These are phyloP conservation scores for Coregonus ussuriensis DNA, from an alignment of 2,797 vertebrate genomes.

Conservation along the genomic window DNA sequence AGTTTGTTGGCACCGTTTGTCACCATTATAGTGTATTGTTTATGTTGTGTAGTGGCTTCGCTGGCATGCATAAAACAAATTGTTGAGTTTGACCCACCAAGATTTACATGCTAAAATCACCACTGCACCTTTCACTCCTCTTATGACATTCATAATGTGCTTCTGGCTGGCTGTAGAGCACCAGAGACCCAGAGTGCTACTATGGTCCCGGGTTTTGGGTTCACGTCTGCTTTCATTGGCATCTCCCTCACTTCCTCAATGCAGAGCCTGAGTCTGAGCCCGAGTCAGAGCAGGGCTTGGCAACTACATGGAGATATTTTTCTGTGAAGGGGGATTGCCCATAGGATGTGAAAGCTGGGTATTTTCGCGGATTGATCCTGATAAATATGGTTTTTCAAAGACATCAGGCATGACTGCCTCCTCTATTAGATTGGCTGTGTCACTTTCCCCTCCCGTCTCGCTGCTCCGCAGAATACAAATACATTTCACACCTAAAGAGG, in stretches of 20 bases:
- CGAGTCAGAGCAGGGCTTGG: constrained; percentile 17
- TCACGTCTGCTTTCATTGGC: constrained; percentile 50
- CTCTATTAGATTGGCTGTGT: constrained; percentile 61
- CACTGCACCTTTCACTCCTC: constrained; percentile 23
- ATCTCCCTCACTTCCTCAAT: constrained; percentile 50
- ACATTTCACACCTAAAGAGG: constrained; percentile 69
- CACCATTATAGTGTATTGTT: too few species aligned
- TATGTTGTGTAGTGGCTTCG: too few species aligned
- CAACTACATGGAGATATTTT: constrained; percentile 46
- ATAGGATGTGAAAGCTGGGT: constrained; percentile 46
- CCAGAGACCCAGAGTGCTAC: constrained; percentile 31
- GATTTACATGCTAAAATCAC: too few species aligned
- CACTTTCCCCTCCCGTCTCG: constrained; percentile 43
- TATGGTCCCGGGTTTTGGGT: constrained; percentile 11
- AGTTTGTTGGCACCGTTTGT: too few species aligned
- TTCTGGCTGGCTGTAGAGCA: constrained; percentile 46
- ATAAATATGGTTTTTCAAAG: constrained; percentile 52
- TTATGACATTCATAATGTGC: constrained; percentile 47
- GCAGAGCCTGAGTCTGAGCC: background rate
- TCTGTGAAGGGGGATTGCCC: constrained; percentile 30
- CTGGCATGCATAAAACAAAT: too few species aligned
- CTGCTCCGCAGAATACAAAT: constrained; percentile 59
- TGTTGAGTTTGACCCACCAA: too few species aligned
- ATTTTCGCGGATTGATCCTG: constrained; percentile 57
- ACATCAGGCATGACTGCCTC: constrained; percentile 51